A percentile compares a stretch with the other conserved stretches of the same genome.
Evolutionary conservation across 2,113 vertebrate species (phyloP).

Genomic region (Salvelinus namaycush): DNA sequence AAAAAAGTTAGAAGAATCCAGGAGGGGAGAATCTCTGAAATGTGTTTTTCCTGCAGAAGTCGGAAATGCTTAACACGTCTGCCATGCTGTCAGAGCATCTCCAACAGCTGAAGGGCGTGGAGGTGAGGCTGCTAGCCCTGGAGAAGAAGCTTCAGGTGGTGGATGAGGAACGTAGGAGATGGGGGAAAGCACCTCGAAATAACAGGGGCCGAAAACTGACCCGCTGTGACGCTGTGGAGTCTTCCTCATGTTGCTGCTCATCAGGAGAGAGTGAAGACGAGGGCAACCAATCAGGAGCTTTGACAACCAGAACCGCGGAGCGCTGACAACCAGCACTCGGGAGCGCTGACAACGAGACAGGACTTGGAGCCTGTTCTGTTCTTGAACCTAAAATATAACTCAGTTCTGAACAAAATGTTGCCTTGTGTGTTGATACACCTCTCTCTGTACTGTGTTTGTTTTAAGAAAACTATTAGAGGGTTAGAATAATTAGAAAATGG

Average conservation of each 20-base stretch:
- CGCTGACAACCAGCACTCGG: neutral
- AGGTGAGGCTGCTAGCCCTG: constrained; percentile 8
- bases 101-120: constrained; percentile 9
- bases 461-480: too few species aligned
- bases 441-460: too few species aligned
- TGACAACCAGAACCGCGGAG: neutral
- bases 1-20: too few species aligned
- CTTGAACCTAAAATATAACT: too few species aligned
- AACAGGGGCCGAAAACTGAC: neutral
- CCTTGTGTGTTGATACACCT: too few species aligned
- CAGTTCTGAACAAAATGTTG: too few species aligned
- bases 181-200: neutral
- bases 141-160: constrained; percentile 3
- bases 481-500: neutral
- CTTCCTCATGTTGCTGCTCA: neutral
- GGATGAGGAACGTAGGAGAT: neutral
- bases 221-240: neutral
- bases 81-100: neutral
- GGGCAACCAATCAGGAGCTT: neutral
- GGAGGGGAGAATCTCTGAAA: neutral
- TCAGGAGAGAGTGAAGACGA: neutral
- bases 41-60: neutral
- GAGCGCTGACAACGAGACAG: neutral
- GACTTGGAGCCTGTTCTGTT: neutral
- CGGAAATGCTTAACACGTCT: neutral